phyloP scores from a whole-genome alignment of 2,797 vertebrate genomes.

The Melanogrammus aeglefinus region DNA sequence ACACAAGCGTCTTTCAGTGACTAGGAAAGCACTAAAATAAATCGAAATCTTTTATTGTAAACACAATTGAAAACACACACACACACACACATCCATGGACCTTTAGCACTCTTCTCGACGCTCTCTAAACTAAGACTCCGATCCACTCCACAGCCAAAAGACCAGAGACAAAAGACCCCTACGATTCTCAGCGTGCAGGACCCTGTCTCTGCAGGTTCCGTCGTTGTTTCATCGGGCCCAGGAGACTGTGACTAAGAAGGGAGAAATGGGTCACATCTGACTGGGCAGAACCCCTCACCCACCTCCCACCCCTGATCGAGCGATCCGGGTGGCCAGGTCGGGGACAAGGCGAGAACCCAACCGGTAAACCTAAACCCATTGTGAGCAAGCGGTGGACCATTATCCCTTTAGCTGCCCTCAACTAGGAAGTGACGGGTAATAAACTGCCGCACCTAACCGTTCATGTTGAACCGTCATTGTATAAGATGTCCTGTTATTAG shows the following conservation, averaged over 20 bases:
- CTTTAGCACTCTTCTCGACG: neutral
- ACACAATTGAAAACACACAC: neutral
- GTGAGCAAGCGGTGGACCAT: conserved; percentile 10
- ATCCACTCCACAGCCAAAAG: neutral
- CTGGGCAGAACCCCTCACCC: conserved; percentile 31
- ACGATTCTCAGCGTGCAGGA: neutral
- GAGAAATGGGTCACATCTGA: conserved; percentile 38
- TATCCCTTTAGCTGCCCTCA: neutral
- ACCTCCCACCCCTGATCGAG: conserved; percentile 25
- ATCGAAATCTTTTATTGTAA: conserved; percentile 9
- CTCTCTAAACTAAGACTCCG: neutral
- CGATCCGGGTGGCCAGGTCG: conserved; percentile 35
- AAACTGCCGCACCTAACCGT: neutral
- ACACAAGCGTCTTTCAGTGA: neutral
- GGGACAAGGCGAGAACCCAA: conserved; percentile 32
- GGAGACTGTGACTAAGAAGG: conserved; percentile 43
- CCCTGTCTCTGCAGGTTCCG: conserved; percentile 13
- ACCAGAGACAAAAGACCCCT: neutral
- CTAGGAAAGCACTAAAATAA: neutral
- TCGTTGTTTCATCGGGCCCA: conserved; percentile 39
- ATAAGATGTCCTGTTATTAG: neutral
- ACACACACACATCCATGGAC: neutral
- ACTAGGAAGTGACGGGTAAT: neutral
- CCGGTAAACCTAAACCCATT: conserved; percentile 29
- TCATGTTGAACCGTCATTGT: neutral